Evolutionary conservation across 2,797 vertebrate species (phyloP).

Genomic region (Zalophus californianus): DNA sequence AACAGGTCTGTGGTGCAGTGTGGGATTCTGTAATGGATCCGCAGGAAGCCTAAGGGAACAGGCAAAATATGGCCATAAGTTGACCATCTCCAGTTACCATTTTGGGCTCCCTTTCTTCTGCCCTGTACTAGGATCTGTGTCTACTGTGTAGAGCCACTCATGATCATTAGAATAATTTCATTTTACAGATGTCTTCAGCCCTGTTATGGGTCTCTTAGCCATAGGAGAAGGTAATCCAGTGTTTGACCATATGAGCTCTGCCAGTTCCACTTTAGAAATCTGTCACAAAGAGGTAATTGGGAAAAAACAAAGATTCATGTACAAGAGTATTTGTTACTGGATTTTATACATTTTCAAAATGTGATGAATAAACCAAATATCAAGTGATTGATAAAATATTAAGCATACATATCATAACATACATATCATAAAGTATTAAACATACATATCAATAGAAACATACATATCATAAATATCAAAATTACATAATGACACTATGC

Average conservation of each 20-base stretch:
- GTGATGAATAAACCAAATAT: neutral
- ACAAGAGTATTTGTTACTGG: neutral
- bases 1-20: neutral
- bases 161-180: neutral
- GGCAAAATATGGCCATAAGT: neutral
- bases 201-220: neutral
- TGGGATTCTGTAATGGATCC: neutral
- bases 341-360: conserved; percentile 34
- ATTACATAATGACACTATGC: too few relatives aligned
- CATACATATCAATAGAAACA: neutral
- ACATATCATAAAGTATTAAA: neutral
- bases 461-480: neutral
- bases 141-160: accelerated
- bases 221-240: neutral
- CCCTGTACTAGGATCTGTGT: neutral
- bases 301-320: neutral
- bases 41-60: neutral
- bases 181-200: neutral
- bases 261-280: neutral
- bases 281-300: neutral
- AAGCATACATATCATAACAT: neutral
- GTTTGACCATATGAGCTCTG: neutral
- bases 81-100: accelerated
- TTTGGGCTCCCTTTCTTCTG: neutral
- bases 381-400: neutral